Evolutionary conservation across 2,797 vertebrate species (phyloP).

Genomic region (Apodemus agrarius): DNA sequence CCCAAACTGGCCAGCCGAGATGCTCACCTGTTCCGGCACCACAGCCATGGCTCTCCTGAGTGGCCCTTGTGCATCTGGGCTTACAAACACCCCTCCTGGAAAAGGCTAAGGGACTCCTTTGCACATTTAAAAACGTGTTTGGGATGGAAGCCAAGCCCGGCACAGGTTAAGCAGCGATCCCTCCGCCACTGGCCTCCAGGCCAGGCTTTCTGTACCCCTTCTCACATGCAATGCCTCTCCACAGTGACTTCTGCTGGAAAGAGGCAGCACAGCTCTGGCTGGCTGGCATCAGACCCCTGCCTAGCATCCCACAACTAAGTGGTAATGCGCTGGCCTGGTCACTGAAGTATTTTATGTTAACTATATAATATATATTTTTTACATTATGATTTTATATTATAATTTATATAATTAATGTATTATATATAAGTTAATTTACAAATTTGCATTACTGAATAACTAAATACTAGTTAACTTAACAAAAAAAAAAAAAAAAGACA

Average conservation of each 20-base stretch:
- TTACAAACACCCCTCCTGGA: fast-evolving
- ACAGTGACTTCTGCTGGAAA: fast-evolving
- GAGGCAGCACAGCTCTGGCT: fast-evolving
- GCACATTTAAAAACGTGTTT: not conserved
- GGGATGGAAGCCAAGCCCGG: not conserved
- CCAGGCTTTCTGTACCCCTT: not conserved
- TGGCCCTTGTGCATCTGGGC: not conserved
- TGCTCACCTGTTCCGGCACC: not conserved
- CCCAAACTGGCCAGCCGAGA: not conserved
- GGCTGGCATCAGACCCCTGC: not conserved
- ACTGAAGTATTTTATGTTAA: not conserved
- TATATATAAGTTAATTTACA: not conserved
- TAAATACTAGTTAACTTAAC: not conserved
- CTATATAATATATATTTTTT: not conserved
- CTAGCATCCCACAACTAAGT: not conserved
- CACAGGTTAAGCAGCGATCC: not conserved
- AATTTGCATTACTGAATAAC: not conserved
- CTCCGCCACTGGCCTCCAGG: not conserved
- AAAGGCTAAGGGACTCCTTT: not conserved
- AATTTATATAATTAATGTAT: not conserved
- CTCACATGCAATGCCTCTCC: fast-evolving
- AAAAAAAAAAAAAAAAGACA: not conserved
- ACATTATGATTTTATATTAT: not conserved
- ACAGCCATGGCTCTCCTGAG: too few relatives aligned
- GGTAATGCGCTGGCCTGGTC: too few relatives aligned